Evolutionary conservation across 2,113 vertebrate genomes (phyloP).

Genomic region (Hippoglossus stenolepis): DNA sequence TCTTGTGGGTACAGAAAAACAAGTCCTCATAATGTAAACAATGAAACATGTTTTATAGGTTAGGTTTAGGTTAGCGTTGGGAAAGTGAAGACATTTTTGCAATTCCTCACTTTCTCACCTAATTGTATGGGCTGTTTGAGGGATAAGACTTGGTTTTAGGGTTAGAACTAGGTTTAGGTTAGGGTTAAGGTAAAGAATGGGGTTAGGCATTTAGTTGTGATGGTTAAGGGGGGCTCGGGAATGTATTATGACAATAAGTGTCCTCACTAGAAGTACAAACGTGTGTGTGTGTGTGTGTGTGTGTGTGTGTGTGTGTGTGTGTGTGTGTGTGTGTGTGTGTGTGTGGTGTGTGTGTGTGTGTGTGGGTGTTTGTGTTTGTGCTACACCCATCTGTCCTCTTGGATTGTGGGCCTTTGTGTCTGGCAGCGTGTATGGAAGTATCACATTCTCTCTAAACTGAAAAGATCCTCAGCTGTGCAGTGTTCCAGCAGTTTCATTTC

Average conservation of each 20-base stretch:
- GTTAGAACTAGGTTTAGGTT: neutral
- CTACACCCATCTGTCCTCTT: constrained; percentile 59
- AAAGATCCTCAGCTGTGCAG: constrained; percentile 18
- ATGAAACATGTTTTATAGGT: neutral
- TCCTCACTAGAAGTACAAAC: neutral
- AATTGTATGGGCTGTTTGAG: too few species aligned
- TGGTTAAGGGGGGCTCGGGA: neutral
- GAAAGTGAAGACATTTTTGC: too few species aligned
- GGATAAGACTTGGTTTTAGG: neutral
- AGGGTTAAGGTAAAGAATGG: neutral
- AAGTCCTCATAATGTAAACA: too few species aligned
- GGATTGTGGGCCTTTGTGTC: constrained; percentile 38
- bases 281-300: neutral
- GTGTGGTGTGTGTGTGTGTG: too few species aligned
- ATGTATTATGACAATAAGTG: neutral
- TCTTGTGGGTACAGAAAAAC: too few species aligned
- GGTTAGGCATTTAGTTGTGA: neutral
- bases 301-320: too few species aligned
- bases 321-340: too few species aligned
- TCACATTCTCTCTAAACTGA: constrained; percentile 39
- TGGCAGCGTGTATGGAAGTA: constrained; percentile 30
- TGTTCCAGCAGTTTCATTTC: neutral
- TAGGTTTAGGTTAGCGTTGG: neutral
- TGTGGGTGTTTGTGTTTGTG: neutral
- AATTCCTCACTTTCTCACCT: too few species aligned